Evolutionary conservation across 2,797 vertebrate species (phyloP).

Genomic region (Sciurus vulgaris): DNA sequence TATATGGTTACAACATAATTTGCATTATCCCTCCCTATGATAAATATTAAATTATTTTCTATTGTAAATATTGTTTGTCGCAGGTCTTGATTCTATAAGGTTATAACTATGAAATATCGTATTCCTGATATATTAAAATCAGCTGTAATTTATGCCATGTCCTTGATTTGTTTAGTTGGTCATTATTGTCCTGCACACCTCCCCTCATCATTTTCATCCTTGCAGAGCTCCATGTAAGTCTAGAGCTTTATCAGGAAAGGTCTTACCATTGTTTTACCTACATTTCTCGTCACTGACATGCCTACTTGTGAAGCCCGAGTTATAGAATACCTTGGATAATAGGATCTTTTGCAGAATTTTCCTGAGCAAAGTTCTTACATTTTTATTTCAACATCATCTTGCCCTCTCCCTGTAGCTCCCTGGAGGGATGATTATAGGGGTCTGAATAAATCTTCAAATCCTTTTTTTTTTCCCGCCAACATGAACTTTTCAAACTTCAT

Average conservation of each 20-base stretch:
- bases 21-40: not conserved
- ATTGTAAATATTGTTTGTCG: not conserved
- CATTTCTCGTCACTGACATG: not conserved
- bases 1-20: not conserved
- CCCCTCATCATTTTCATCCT: not conserved
- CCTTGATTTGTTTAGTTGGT: not conserved
- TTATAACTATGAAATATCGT: conserved; percentile 18
- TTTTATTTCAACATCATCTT: not conserved
- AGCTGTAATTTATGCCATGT: conserved; percentile 25
- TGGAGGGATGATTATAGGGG: not conserved
- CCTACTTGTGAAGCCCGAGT: conserved; percentile 1
- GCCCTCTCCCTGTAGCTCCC: not conserved
- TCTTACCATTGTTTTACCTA: not conserved
- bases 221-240: conserved; percentile 3
- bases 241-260: not conserved
- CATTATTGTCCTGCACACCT: not conserved
- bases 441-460: not conserved
- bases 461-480: not conserved
- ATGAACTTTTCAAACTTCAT: not conserved
- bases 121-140: conserved; percentile 26
- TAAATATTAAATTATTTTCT: not conserved
- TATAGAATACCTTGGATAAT: conserved; percentile 35
- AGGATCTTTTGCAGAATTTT: conserved; percentile 52
- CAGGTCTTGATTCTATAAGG: not conserved
- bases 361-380: conserved; percentile 6